These are phyloP conservation scores for Acanthosoma haemorrhoidale DNA, from an alignment of 2,888 invertebrate genomes.

Conservation along the genomic window DNA sequence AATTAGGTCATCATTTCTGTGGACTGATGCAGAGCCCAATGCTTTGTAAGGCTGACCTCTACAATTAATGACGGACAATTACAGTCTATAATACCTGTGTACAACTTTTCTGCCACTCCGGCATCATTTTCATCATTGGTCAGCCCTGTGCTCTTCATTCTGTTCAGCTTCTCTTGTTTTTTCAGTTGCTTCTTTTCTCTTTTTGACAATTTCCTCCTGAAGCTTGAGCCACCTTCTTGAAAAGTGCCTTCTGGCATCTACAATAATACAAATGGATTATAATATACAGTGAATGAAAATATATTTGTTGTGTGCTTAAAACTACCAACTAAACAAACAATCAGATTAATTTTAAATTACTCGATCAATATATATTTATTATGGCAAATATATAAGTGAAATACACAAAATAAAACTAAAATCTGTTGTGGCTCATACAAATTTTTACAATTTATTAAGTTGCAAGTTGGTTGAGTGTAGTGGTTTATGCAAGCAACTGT, in stretches of 20 bases:
- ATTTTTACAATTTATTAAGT: too few relatives aligned
- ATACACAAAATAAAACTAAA: too few relatives aligned
- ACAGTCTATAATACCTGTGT: conserved; percentile 79
- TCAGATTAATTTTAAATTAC: neutral
- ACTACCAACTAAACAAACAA: neutral
- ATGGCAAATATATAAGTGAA: neutral
- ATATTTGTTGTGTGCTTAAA: too few relatives aligned
- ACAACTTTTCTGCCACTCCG: conserved; percentile 81
- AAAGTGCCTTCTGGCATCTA: conserved; percentile 60
- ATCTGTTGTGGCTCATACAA: too few relatives aligned
- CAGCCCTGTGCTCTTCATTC: conserved; percentile 63
- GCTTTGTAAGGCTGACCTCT: too few relatives aligned
- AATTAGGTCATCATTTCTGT: too few relatives aligned
- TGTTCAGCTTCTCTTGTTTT: conserved; percentile 82
- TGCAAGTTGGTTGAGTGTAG: too few relatives aligned
- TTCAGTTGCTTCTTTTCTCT: conserved; percentile 96
- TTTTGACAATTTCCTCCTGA: conserved; percentile 90
- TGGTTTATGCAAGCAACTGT: too few relatives aligned
- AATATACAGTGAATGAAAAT: neutral
- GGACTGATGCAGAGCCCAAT: too few relatives aligned
- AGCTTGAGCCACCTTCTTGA: conserved; percentile 73
- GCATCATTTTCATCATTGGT: conserved; percentile 65
- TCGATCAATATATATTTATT: neutral
- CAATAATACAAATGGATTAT: neutral
- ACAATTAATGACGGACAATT: too few relatives aligned